Base-by-base conservation (phyloP, 35 echinoderm and acorn worm species). In the Heliocidaris erythrogramma region DNA sequence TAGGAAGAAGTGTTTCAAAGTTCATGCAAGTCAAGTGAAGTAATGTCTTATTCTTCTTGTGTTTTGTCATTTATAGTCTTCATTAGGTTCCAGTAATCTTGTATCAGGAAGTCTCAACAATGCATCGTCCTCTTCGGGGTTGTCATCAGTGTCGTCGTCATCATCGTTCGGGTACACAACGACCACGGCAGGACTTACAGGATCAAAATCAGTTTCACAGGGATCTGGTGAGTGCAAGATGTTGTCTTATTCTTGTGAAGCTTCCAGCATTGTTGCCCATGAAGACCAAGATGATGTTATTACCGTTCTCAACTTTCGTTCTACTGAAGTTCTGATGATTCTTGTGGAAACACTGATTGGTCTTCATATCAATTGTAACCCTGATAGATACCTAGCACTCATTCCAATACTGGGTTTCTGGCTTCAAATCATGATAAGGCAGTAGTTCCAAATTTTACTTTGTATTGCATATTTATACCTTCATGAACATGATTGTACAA, bases 251-350 rank as follows among this genome's bases (percentile, higher is more conserved):
- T 14, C 18, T 60, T 9, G 13, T 56, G 52, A 56, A 78, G 93
- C 35, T 42, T 42, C 35, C 0, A 42, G 35, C 35, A 42, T 42
- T 42, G 35, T 3, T 42, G 3, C 3, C 35, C n/a, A n/a, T 53
- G 50, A 53, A 69, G 93, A 42, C 93, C 47, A 78, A 94, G 12
- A 94, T 94, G 93, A 94, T 94, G 60, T 86, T 31, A 47, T 24
- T 21, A 78, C 65, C 5, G 2, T 27, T 78, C 27, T 49, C 35
- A 85, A 96, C 95, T 96, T 96, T 96, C 93, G 95, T 96, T 96
- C 95, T 96, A 93, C 95, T 94, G 95, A 96, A 94, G 13, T 87
- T 88, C 91, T 95, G 95, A 95, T 61, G 95, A 95, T 49, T 85
- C 30, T 49, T 10, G 29, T 93, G 42, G 17, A 61, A 49, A 93